Percentiles rank a stretch among this genome's conserved stretches.
Evolutionary conservation across 2,797 vertebrate species (phyloP).

Genomic region (Epinephelus coioides): DNA sequence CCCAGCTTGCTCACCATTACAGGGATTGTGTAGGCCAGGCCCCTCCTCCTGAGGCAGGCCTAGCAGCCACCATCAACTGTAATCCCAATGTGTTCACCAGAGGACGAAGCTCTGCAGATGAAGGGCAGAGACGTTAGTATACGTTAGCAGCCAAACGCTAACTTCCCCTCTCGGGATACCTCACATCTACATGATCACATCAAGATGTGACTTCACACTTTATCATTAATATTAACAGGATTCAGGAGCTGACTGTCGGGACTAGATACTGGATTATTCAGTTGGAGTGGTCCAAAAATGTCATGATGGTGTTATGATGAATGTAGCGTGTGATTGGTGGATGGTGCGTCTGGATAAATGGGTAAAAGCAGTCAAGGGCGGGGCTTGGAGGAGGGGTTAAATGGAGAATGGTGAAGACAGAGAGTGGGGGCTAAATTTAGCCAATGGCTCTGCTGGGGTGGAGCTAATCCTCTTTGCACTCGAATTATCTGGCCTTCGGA

Average conservation of each 20-base stretch:
- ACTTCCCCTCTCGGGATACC: slow-evolving; percentile 13
- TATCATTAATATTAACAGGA: not conserved
- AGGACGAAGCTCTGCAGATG: slow-evolving; percentile 59
- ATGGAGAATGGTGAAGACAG: slow-evolving; percentile 71
- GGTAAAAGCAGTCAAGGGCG: slow-evolving; percentile 47
- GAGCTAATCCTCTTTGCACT: slow-evolving; percentile 95
- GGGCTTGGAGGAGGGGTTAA: slow-evolving; percentile 65
- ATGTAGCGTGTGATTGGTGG: slow-evolving; percentile 58
- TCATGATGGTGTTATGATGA: slow-evolving; percentile 24
- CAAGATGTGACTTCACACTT: slow-evolving; percentile 8
- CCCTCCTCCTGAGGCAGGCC: slow-evolving; percentile 48
- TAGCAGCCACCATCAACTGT: slow-evolving; percentile 43
- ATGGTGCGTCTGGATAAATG: slow-evolving; percentile 26
- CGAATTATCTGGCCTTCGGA: slow-evolving; percentile 90
- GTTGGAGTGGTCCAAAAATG: slow-evolving; percentile 23
- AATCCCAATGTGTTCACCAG: slow-evolving; percentile 64
- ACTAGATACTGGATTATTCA: slow-evolving; percentile 59
- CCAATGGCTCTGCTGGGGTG: slow-evolving; percentile 86
- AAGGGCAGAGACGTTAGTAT: slow-evolving; percentile 41
- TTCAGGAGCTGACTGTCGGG: not conserved
- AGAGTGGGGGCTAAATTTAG: slow-evolving; percentile 92
- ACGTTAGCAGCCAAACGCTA: slow-evolving; percentile 4
- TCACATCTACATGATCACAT: not conserved
- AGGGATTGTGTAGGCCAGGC: slow-evolving; percentile 31
- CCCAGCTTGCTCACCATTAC: slow-evolving; percentile 9